phyloP scores from a whole-genome alignment of 2,113 vertebrate genomes.

The Hippocampus mohnikei region DNA sequence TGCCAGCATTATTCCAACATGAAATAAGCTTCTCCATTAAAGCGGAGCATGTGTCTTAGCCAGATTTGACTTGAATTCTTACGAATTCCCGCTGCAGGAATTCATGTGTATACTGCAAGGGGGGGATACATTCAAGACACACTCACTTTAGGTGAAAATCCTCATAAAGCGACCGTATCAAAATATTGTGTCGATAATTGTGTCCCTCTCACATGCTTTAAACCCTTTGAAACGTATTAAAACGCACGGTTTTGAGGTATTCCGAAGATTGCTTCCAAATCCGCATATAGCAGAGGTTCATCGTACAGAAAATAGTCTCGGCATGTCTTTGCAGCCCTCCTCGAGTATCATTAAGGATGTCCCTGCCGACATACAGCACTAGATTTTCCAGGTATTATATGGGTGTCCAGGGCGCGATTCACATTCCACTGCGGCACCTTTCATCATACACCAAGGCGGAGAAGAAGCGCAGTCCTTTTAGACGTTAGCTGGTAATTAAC shows the following conservation, averaged over 20 bases:
- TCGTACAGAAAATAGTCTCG: background rate
- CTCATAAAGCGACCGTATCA: no score
- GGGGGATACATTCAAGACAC: no score
- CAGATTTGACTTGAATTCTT: background rate
- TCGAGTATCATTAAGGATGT: background rate
- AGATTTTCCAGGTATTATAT: conserved; percentile 16
- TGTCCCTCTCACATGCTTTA: no score
- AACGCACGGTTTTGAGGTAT: no score
- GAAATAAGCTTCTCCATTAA: conserved; percentile 17
- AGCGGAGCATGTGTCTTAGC: conserved; percentile 4
- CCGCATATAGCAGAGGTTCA: background rate
- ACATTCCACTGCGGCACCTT: background rate
- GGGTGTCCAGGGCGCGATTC: conserved; percentile 10
- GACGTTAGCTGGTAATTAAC: conserved; percentile 14
- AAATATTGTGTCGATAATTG: no score
- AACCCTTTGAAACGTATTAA: no score
- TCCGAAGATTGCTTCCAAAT: background rate
- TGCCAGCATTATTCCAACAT: conserved; percentile 20
- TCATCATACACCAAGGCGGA: conserved; percentile 1
- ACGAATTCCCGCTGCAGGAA: no score
- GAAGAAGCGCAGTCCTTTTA: conserved; percentile 12
- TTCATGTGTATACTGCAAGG: no score
- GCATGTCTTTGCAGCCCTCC: background rate
- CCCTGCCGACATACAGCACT: conserved; percentile 7
- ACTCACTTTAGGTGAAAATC: no score